Conservation (phyloP, 2,797 vertebrate species). For the Molossus alvarezi region DNA sequence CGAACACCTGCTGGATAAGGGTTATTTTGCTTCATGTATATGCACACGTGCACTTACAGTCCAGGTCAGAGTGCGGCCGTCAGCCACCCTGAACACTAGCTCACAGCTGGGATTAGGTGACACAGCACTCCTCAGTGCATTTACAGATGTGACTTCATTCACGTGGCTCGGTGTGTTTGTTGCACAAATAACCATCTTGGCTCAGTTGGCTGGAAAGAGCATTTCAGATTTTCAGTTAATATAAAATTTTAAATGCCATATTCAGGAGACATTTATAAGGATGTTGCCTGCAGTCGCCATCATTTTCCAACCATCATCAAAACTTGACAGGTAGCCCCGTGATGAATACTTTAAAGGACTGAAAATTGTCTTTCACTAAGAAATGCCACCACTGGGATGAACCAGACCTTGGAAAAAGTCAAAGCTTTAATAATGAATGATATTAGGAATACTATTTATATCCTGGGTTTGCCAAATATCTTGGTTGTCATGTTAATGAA, state of each 20-base stretch:
- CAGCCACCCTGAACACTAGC: neutral
- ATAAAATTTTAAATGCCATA: slow-evolving; percentile 67
- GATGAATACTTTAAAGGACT: slow-evolving; percentile 38
- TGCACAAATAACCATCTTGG: neutral
- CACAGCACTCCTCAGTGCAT: neutral
- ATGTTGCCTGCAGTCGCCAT: slow-evolving; percentile 13
- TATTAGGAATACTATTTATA: slow-evolving; percentile 20
- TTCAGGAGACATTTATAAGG: slow-evolving; percentile 55
- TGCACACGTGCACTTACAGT: neutral
- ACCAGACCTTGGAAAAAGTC: slow-evolving; percentile 54
- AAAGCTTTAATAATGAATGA: slow-evolving; percentile 15
- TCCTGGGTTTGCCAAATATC: neutral
- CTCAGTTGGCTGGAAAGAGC: neutral
- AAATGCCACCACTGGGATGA: slow-evolving; percentile 17
- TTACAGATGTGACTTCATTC: neutral
- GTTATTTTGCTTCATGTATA: neutral
- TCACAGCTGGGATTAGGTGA: neutral
- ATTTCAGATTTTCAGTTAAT: slow-evolving; percentile 59
- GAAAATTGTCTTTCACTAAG: slow-evolving; percentile 16
- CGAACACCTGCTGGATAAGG: neutral
- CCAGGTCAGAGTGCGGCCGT: neutral
- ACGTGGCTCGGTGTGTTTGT: slow-evolving; percentile 7
- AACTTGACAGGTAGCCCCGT: slow-evolving; percentile 45
- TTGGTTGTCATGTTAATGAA: slow-evolving; percentile 16
- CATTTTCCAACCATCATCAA: slow-evolving; percentile 50